A percentile compares a stretch with the other conserved stretches of the same genome.
phyloP scores from a whole-genome alignment of 2,797 vertebrate species.

The Bryconaethiops microstoma region DNA sequence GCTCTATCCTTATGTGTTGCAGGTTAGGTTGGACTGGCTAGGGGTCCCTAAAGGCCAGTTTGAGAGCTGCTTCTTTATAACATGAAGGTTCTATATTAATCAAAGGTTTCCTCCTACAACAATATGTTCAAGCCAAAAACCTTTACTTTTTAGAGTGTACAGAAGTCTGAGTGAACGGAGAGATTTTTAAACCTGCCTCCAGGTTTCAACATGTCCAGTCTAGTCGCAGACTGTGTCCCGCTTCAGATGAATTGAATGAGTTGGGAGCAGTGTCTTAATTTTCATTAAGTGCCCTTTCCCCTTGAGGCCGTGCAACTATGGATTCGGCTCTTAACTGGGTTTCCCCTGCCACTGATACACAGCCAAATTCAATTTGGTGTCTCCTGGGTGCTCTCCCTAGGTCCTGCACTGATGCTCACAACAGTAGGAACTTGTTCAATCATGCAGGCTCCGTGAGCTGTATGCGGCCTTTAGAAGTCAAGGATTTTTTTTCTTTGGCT shows the following conservation, averaged over 20 bases:
- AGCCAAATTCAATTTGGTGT: conserved; percentile 61
- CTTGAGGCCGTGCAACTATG: conserved; percentile 50
- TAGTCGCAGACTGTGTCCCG: not conserved
- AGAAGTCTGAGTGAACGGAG: conserved; percentile 27
- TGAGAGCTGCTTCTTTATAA: too few relatives aligned
- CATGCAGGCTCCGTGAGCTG: conserved; percentile 32
- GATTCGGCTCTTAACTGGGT: conserved; percentile 60
- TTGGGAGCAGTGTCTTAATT: conserved; percentile 56
- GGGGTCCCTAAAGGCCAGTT: too few relatives aligned
- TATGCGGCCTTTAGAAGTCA: not conserved
- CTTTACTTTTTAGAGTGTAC: not conserved
- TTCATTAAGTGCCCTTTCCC: conserved; percentile 60
- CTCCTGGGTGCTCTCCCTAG: conserved; percentile 50
- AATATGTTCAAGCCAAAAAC: not conserved
- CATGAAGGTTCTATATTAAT: too few relatives aligned
- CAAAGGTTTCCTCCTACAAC: not conserved
- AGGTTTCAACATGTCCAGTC: not conserved
- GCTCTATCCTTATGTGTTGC: too few relatives aligned
- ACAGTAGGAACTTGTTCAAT: conserved; percentile 47
- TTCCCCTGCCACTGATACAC: conserved; percentile 55
- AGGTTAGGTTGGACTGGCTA: too few relatives aligned
- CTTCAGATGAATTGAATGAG: conserved; percentile 47
- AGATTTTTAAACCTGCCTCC: conserved; percentile 26
- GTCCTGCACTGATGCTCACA: conserved; percentile 35
- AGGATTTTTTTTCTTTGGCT: not conserved